phyloP scores from a whole-genome alignment of 2,113 vertebrate genomes.

The Pyxicephalus adspersus region DNA sequence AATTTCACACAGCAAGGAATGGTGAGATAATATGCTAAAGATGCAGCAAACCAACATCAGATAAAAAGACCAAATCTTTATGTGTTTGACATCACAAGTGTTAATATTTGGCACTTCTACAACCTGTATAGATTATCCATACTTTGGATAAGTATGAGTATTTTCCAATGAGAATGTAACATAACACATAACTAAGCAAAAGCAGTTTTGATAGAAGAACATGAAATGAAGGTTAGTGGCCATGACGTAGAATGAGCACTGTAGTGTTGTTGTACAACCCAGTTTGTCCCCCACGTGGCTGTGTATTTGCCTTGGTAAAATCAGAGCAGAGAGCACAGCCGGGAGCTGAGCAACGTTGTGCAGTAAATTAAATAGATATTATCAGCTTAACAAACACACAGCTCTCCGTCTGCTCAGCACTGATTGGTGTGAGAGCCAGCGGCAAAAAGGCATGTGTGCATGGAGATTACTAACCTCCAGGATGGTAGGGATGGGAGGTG shows the following conservation, averaged over 20 bases:
- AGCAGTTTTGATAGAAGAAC: not conserved
- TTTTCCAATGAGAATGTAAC: too few species aligned
- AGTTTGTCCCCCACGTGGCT: constrained; percentile 21
- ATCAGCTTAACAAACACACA: constrained; percentile 52
- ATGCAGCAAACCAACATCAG: too few species aligned
- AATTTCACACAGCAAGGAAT: too few species aligned
- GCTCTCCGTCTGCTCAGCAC: constrained; percentile 36
- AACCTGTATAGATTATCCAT: too few species aligned
- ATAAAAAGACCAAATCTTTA: too few species aligned
- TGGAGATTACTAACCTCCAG: constrained; percentile 49
- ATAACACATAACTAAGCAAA: too few species aligned
- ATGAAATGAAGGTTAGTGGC: not conserved
- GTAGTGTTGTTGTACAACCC: not conserved
- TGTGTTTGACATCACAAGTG: too few species aligned
- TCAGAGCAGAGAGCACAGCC: constrained; percentile 26
- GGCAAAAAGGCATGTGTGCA: constrained; percentile 41
- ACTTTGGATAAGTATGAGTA: too few species aligned
- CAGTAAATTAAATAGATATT: constrained; percentile 58
- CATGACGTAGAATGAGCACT: constrained; percentile 5
- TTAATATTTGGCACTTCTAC: too few species aligned
- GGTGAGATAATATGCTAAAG: too few species aligned
- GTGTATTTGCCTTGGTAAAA: constrained; percentile 37
- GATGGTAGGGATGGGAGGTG: constrained; percentile 6
- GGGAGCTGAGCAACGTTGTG: constrained; percentile 44
- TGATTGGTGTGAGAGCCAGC: constrained; percentile 48